Evolutionary conservation across 37 sponge, comb jelly and placozoan species (phyloP).

Genomic region (Chondrosia reniformis): DNA sequence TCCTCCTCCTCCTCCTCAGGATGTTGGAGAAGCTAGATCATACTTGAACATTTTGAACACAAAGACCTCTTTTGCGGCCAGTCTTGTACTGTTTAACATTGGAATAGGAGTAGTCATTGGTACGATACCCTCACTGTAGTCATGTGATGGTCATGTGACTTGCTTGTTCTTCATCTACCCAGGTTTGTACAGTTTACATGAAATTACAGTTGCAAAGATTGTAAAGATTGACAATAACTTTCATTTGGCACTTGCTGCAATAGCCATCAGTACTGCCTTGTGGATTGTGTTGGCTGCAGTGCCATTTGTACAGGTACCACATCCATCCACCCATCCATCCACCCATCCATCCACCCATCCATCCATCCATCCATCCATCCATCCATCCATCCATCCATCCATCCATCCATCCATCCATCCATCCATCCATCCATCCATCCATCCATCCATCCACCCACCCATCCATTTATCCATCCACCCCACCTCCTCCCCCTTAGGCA

Average conservation of each 20-base stretch:
- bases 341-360: too few relatives aligned
- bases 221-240: neutral
- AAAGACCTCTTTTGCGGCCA: constrained; percentile 55
- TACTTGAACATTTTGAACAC: constrained; percentile 60
- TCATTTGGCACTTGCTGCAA: neutral
- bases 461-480: neutral
- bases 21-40: constrained; percentile 41
- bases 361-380: too few relatives aligned
- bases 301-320: neutral
- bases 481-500: constrained; percentile 24
- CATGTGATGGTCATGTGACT: neutral
- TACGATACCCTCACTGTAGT: neutral
- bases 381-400: too few relatives aligned
- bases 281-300: neutral
- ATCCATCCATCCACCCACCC: neutral
- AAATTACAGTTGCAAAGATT: neutral
- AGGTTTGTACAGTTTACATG: neutral
- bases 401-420: neutral
- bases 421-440: neutral
- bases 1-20: constrained; percentile 17
- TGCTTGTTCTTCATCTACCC: neutral
- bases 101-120: constrained; percentile 40
- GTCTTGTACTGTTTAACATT: constrained; percentile 61
- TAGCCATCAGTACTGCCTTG: neutral
- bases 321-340: too few relatives aligned